A percentile compares a stretch with the other conserved stretches of the same genome.
phyloP scores from a whole-genome alignment of 2,113 vertebrate genomes.

The Onychostoma macrolepis region DNA sequence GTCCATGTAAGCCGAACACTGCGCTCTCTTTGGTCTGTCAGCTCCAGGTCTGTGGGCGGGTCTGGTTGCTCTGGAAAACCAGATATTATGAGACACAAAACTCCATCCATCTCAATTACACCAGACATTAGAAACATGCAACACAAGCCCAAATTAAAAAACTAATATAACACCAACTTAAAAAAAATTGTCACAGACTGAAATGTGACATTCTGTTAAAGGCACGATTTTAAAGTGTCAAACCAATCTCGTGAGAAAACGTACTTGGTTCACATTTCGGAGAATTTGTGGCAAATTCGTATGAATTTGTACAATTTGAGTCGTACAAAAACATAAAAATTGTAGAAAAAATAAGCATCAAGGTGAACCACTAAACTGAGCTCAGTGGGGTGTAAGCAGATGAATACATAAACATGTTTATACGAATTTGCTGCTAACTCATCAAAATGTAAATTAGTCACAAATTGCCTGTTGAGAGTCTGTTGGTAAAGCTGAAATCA shows the following conservation, averaged over 20 bases:
- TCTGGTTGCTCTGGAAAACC: constrained; percentile 83
- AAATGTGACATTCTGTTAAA: constrained; percentile 13
- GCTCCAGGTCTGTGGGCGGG: constrained; percentile 88
- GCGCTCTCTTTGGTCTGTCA: constrained; percentile 86
- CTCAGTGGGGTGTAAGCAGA: neutral
- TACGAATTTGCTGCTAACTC: neutral
- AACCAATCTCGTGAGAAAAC: neutral
- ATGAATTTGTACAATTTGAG: neutral
- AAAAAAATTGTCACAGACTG: neutral
- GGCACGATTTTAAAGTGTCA: neutral
- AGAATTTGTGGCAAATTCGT: neutral
- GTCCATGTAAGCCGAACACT: constrained; percentile 89
- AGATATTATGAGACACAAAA: constrained; percentile 30
- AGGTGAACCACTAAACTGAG: neutral
- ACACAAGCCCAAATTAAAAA: neutral
- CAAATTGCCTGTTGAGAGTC: neutral
- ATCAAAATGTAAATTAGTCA: neutral
- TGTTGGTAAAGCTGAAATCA: neutral
- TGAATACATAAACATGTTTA: neutral
- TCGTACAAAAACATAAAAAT: neutral
- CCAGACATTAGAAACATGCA: neutral
- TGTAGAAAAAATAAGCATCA: neutral
- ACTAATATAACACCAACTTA: neutral
- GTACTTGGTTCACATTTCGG: neutral
- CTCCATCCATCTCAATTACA: neutral